phyloP scores from a whole-genome alignment of 2,888 invertebrate genomes.

The Pterostichus madidus region DNA sequence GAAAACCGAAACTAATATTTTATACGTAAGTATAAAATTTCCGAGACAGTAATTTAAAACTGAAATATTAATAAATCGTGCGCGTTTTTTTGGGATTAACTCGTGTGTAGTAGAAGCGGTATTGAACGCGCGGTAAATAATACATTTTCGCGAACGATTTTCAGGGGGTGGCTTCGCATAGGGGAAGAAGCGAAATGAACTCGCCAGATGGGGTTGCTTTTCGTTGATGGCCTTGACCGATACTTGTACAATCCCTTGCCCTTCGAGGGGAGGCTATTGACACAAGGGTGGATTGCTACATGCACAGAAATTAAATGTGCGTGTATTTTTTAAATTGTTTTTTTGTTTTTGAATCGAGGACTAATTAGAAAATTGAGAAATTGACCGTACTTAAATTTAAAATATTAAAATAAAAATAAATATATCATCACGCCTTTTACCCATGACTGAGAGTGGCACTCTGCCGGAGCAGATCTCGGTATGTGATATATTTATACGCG shows the following conservation, averaged over 20 bases:
- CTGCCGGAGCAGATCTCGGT: no score
- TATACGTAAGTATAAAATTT: conserved; percentile 54
- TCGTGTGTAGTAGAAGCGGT: conserved; percentile 31
- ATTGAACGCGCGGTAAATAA: conserved; percentile 23
- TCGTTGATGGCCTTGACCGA: conserved; percentile 13
- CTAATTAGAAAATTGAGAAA: no score
- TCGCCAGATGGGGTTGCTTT: conserved; percentile 13
- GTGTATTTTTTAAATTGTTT: no score
- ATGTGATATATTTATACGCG: no score
- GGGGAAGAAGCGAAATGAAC: not conserved
- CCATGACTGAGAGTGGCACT: no score
- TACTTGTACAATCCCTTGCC: not conserved
- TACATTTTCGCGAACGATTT: conserved; percentile 23
- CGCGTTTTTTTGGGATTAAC: conserved; percentile 46
- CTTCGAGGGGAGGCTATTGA: conserved; percentile 8
- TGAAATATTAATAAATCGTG: conserved; percentile 54
- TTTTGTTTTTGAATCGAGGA: no score
- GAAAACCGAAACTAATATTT: conserved; percentile 56
- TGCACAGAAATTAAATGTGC: no score
- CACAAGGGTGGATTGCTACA: not conserved
- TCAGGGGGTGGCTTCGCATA: not conserved
- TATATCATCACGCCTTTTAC: no score
- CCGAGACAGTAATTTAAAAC: conserved; percentile 54
- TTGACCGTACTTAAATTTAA: no score
- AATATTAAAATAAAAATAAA: no score